Conservation (phyloP, 92 coral and sea anemone species). For the Siderastrea radians region DNA sequence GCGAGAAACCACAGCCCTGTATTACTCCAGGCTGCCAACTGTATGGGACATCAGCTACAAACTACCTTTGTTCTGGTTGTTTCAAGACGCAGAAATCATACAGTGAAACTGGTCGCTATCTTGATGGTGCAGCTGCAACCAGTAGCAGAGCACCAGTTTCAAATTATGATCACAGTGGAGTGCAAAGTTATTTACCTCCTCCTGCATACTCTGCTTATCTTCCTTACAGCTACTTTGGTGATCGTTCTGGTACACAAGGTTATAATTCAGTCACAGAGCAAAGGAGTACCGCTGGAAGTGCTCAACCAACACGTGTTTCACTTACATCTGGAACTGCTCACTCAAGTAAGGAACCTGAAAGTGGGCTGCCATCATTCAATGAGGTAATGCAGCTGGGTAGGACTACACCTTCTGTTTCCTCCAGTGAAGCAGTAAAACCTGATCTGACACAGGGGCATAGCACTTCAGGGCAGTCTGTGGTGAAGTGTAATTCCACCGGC, state of each 20-base stretch:
- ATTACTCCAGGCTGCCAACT: constrained; percentile 85
- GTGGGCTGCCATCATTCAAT: constrained; percentile 5
- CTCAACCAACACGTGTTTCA: not conserved
- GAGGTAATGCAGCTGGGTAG: not conserved
- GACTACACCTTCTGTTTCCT: not conserved
- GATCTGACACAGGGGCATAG: not conserved
- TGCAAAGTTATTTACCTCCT: constrained; percentile 61
- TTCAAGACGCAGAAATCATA: constrained; percentile 85
- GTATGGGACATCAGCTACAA: constrained; percentile 91
- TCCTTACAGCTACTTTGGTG: constrained; percentile 53
- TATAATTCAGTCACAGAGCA: not conserved
- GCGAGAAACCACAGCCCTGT: constrained; percentile 78
- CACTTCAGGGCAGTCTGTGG: constrained; percentile 20
- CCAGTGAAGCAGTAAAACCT: not conserved
- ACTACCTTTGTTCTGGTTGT: constrained; percentile 92
- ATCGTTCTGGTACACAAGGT: not conserved
- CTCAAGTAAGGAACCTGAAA: not conserved
- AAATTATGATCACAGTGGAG: constrained; percentile 4
- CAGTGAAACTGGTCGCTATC: constrained; percentile 75
- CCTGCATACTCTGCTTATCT: constrained; percentile 64
- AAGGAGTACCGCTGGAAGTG: not conserved
- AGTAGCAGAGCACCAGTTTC: not conserved
- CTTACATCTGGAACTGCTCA: not conserved
- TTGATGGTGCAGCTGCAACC: constrained; percentile 14
- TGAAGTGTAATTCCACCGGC: constrained; percentile 60